Conservation (phyloP, 2,888 invertebrate species). For the Brenthis hecate region DNA sequence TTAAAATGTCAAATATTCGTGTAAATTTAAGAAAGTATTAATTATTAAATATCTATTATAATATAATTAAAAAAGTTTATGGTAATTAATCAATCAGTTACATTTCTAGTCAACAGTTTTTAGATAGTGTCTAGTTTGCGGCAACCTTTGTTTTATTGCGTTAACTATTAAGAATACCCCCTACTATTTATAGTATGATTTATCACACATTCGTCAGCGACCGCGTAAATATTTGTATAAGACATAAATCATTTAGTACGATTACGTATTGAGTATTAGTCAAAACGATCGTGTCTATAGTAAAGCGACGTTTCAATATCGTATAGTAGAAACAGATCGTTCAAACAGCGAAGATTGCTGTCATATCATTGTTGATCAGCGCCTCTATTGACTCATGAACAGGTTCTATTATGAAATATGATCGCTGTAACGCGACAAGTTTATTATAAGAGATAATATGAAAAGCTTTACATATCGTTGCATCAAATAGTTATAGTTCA, state of each 20-base stretch:
- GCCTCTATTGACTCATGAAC: constrained; percentile 37
- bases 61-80: too few relatives aligned
- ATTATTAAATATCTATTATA: too few relatives aligned
- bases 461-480: constrained; percentile 26
- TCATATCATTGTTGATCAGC: constrained; percentile 37
- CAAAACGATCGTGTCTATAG: not conserved
- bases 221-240: not conserved
- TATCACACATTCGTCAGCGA: not conserved
- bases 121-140: not conserved
- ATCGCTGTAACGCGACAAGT: constrained; percentile 36
- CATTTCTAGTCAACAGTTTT: not conserved
- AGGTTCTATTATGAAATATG: constrained; percentile 41
- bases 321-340: constrained; percentile 15
- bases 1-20: too few relatives aligned
- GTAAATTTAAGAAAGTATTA: too few relatives aligned
- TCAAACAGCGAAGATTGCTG: constrained; percentile 36
- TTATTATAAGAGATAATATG: constrained; percentile 33
- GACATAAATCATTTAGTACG: not conserved
- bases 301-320: not conserved
- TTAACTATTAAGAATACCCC: not conserved
- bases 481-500: not conserved
- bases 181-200: too few relatives aligned
- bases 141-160: not conserved
- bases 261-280: not conserved
- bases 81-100: constrained; percentile 1